phyloP scores from a whole-genome alignment of 2,113 vertebrate species.

The Stigmatopora nigra region DNA sequence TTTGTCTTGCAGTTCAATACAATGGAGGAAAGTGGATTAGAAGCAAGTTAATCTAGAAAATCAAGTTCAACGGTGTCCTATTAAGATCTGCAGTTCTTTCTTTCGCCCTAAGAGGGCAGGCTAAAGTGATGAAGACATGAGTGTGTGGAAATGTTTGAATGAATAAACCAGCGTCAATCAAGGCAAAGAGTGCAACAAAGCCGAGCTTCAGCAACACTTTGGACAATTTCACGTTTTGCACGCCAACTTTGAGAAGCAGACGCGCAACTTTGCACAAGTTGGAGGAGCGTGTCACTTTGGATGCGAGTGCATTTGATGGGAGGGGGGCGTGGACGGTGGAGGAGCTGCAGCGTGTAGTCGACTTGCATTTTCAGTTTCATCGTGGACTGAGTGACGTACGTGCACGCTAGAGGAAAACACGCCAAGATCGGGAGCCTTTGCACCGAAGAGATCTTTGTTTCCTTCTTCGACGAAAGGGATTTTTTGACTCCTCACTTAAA shows the following conservation, averaged over 20 bases:
- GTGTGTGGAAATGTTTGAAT: slow-evolving; percentile 49
- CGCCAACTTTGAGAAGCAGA: not conserved
- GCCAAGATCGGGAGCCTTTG: slow-evolving; percentile 4
- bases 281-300: slow-evolving; percentile 41
- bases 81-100: slow-evolving; percentile 30
- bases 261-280: slow-evolving; percentile 50
- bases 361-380: slow-evolving; percentile 36
- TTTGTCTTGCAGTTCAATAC: too few relatives aligned
- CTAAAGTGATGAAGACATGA: not conserved
- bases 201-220: too few relatives aligned
- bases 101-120: slow-evolving; percentile 42
- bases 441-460: not conserved
- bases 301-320: slow-evolving; percentile 36
- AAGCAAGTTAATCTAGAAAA: too few relatives aligned
- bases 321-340: slow-evolving; percentile 60
- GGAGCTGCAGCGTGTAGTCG: slow-evolving; percentile 35
- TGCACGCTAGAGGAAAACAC: slow-evolving; percentile 42
- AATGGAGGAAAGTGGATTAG: too few relatives aligned
- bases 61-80: too few relatives aligned
- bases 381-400: slow-evolving; percentile 39
- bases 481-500: not conserved
- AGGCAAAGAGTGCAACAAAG: too few relatives aligned
- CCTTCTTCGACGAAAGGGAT: not conserved
- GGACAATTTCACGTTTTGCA: not conserved
- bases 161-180: slow-evolving; percentile 35